These are phyloP conservation scores for Phalacrocorax aristotelis DNA, from an alignment of 2,113 vertebrate genomes.

Conservation along the genomic window DNA sequence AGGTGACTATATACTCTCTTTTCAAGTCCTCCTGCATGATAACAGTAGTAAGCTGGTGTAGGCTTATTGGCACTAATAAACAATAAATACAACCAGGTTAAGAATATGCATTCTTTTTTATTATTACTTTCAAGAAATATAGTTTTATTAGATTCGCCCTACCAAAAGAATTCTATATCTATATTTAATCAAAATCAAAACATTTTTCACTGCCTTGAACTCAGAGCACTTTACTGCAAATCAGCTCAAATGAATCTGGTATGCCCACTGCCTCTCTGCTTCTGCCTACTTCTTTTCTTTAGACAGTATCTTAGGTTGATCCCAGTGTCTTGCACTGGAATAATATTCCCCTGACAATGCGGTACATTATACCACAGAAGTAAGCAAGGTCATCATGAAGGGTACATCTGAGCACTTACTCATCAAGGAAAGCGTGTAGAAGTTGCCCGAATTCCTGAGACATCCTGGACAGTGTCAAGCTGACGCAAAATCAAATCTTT, in stretches of 20 bases:
- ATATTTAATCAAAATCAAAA: background rate
- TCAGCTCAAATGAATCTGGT: background rate
- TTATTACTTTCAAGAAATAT: background rate
- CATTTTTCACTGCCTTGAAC: background rate
- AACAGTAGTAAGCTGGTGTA: background rate
- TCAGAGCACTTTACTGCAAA: background rate
- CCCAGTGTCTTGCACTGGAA: background rate
- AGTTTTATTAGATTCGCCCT: background rate
- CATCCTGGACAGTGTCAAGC: background rate
- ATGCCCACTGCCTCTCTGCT: background rate
- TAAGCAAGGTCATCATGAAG: background rate
- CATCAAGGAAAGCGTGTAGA: background rate
- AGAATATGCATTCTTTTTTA: background rate
- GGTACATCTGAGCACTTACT: background rate
- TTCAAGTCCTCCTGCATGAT: background rate
- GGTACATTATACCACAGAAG: fast-evolving
- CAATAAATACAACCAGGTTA: background rate
- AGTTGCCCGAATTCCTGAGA: background rate
- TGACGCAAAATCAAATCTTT: background rate
- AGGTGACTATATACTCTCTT: background rate
- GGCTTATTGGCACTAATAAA: background rate
- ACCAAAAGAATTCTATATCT: background rate
- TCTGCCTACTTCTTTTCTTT: background rate
- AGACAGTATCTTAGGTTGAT: background rate
- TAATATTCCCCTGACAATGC: background rate